Base-by-base conservation (phyloP, 35 echinoderm and acorn worm genomes). In the Acanthaster planci region DNA sequence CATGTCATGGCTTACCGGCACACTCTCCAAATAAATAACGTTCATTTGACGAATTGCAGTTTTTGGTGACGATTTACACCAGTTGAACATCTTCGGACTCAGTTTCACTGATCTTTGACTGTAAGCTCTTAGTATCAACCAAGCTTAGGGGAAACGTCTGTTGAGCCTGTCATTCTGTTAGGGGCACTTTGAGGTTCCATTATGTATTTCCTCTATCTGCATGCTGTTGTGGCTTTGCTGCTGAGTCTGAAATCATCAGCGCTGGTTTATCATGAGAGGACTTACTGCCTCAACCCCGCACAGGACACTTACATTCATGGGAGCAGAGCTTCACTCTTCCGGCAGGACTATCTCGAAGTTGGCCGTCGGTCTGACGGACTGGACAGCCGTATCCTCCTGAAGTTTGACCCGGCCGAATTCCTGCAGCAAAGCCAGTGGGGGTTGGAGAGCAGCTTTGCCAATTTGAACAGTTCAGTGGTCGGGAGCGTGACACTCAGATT, bases 291-390 rank as follows among this genome's bases (percentile, higher is more conserved):
- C 19, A 29, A 1, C 64, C 64, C 64, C 26, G 30, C 64, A 26
- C 64, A 72, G 30, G 64, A 72, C 34, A 72, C 64, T 5, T 72
- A 31, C 30, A 72, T 72, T 72, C 64, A 72, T 9, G 64, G 64
- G 34, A 72, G 23, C 64, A 47, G 12, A 4, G 4, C 42, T 47
- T 31, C 64, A 72, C 26, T 31, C 64, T 72, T 31, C 34, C 64
- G 10, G 64, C 22, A 26, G 30, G 64, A 72, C 7, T 72, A 31
- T 72, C 64, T 72, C 2, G 64, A 72, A 35, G 15, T 72, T 8
- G 64, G 64, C 64, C 26, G 23, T 10, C 26, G 64, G 30, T 7
- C 4, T 29, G 64, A 72, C 64, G 64, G 64, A 9, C 26, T 21
- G 23, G 64, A 72, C 64, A 72, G 64, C 64, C 26, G 64, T 14